These are phyloP conservation scores for Drosophila seguyi DNA, from an alignment of 1,140 invertebrate genomes.

Conservation along the genomic window DNA sequence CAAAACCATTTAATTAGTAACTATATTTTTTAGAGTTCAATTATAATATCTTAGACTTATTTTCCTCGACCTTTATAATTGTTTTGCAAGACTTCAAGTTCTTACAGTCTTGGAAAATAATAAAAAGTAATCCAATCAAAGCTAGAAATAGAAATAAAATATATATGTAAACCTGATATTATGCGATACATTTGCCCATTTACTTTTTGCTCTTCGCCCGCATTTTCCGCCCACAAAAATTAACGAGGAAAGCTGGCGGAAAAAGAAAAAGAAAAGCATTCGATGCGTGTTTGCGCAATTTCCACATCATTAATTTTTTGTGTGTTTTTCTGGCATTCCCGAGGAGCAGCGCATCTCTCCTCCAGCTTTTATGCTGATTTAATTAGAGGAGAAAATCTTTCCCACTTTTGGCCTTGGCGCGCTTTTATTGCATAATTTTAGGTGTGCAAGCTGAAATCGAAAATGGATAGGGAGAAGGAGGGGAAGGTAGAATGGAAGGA, in stretches of 20 bases:
- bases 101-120: neutral
- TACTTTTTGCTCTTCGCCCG: neutral
- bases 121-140: conserved; percentile 15
- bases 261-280: conserved; percentile 18
- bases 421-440: conserved; percentile 78
- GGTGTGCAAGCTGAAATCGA: conserved; percentile 63
- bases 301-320: conserved; percentile 77
- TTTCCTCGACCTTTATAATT: too few relatives aligned
- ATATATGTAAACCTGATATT: neutral
- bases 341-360: neutral
- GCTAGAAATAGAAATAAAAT: neutral
- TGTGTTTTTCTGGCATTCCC: conserved; percentile 26
- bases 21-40: too few relatives aligned
- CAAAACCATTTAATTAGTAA: too few relatives aligned
- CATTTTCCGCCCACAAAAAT: conserved; percentile 21
- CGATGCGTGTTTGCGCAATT: conserved; percentile 55
- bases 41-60: neutral
- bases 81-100: neutral
- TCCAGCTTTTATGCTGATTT: conserved; percentile 74
- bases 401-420: conserved; percentile 3
- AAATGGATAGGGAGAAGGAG: conserved; percentile 5
- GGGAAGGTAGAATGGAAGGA: too few relatives aligned
- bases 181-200: neutral
- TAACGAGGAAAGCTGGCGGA: conserved; percentile 11
- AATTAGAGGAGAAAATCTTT: conserved; percentile 70